These are phyloP conservation scores for Podiceps cristatus DNA, from an alignment of 2,113 vertebrate species.

Conservation along the genomic window DNA sequence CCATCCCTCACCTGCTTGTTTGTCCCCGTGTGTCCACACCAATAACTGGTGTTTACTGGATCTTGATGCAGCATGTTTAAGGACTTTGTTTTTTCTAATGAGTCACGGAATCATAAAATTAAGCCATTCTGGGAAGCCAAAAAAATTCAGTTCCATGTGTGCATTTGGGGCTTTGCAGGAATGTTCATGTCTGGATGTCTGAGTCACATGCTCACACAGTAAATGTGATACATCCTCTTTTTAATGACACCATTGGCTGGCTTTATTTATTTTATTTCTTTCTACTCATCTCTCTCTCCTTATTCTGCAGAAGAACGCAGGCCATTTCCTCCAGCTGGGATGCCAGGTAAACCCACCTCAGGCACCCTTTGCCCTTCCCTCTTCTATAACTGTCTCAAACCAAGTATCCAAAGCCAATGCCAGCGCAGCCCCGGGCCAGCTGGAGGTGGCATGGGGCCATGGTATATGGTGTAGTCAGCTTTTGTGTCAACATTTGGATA, in stretches of 20 bases:
- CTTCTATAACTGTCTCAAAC: background rate
- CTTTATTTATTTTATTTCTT: slow-evolving; percentile 42
- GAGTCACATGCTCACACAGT: background rate
- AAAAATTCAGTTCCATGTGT: slow-evolving; percentile 55
- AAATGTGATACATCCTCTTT: slow-evolving; percentile 49
- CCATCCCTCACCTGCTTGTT: background rate
- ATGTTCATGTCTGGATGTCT: slow-evolving; percentile 64
- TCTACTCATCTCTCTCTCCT: slow-evolving; percentile 43
- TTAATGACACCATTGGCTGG: slow-evolving; percentile 24
- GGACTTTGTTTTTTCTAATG: slow-evolving; percentile 66
- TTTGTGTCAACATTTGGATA: slow-evolving; percentile 31
- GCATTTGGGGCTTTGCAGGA: slow-evolving; percentile 72
- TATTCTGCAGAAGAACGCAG: background rate
- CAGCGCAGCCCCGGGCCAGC: background rate
- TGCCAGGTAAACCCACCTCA: slow-evolving; percentile 44
- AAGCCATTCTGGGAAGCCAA: slow-evolving; percentile 74
- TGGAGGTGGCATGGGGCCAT: slow-evolving; percentile 18
- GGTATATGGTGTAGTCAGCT: slow-evolving; percentile 42
- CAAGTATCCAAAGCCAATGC: background rate
- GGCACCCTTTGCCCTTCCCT: slow-evolving; percentile 8
- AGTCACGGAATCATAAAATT: slow-evolving; percentile 75
- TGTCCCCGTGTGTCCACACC: background rate
- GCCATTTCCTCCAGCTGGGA: slow-evolving; percentile 40
- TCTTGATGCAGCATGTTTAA: background rate
- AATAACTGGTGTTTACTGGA: background rate